A percentile compares a stretch with the other conserved stretches of the same genome.
These are phyloP conservation scores for Tragulus kanchil DNA, from an alignment of 2,113 vertebrate species.

Conservation along the genomic window DNA sequence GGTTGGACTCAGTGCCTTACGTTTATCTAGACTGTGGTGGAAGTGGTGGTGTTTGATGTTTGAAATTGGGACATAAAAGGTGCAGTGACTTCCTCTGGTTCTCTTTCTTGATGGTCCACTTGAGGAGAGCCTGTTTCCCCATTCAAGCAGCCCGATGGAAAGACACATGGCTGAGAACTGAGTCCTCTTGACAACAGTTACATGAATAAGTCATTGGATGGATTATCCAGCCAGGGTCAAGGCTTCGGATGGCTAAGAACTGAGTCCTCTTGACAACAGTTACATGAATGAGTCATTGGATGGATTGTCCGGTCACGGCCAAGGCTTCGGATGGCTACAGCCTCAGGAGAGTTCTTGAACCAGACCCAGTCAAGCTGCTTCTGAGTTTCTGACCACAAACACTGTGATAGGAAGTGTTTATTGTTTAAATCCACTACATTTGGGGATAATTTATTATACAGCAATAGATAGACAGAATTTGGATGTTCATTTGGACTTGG, in stretches of 20 bases:
- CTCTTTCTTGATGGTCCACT: not conserved
- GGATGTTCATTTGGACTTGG: not conserved
- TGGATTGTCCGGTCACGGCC: not conserved
- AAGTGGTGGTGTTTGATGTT: not conserved
- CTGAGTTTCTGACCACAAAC: not conserved
- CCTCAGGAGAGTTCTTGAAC: not conserved
- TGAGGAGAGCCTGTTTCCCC: not conserved
- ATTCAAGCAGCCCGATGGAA: not conserved
- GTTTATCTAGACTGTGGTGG: not conserved
- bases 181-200: not conserved
- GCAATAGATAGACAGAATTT: not conserved
- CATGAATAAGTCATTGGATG: not conserved
- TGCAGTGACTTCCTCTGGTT: not conserved
- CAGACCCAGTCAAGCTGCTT: not conserved
- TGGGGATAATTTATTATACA: not conserved
- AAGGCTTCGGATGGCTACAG: not conserved
- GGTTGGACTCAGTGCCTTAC: not conserved
- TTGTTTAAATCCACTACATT: not conserved
- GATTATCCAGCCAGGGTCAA: not conserved
- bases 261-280: not conserved
- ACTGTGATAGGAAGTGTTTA: not conserved
- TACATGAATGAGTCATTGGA: not conserved
- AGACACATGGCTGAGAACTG: not conserved
- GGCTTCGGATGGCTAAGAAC: not conserved
- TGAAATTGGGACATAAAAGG: not conserved